phyloP scores from a whole-genome alignment of 2,888 invertebrate species.

The Metacarcinus magister region DNA sequence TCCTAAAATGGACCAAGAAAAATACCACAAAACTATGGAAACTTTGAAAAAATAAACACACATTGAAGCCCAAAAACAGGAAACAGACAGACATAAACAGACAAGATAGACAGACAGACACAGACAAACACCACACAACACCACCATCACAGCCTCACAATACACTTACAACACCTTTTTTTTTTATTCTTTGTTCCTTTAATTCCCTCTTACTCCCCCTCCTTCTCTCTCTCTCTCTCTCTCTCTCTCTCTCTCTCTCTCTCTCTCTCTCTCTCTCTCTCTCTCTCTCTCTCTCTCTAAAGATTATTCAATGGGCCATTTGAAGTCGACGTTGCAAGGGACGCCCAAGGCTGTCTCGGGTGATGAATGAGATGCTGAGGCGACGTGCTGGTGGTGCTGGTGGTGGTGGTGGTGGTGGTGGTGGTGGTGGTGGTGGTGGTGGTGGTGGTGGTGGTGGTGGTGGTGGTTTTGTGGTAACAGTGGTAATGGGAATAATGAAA shows the following conservation, averaged over 20 bases:
- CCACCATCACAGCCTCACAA: background rate
- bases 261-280: background rate
- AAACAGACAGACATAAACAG: background rate
- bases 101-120: conserved; percentile 19
- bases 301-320: conserved; percentile 64
- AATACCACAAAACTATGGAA: background rate
- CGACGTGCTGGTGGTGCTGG: background rate
- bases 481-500: background rate
- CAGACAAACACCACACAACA: conserved; percentile 10
- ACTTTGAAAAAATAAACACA: background rate
- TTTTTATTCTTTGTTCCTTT: background rate
- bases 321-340: conserved; percentile 58
- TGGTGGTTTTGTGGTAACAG: background rate
- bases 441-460: conserved; percentile 27
- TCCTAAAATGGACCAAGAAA: background rate
- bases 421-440: background rate
- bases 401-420: background rate
- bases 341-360: conserved; percentile 46
- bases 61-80: background rate
- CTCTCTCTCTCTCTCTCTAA: conserved; percentile 52
- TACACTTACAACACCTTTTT: background rate
- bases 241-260: background rate
- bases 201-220: background rate
- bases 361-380: conserved; percentile 59
- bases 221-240: background rate